phyloP scores from a whole-genome alignment of 2,888 invertebrate species.

The Ennomos erosarius region DNA sequence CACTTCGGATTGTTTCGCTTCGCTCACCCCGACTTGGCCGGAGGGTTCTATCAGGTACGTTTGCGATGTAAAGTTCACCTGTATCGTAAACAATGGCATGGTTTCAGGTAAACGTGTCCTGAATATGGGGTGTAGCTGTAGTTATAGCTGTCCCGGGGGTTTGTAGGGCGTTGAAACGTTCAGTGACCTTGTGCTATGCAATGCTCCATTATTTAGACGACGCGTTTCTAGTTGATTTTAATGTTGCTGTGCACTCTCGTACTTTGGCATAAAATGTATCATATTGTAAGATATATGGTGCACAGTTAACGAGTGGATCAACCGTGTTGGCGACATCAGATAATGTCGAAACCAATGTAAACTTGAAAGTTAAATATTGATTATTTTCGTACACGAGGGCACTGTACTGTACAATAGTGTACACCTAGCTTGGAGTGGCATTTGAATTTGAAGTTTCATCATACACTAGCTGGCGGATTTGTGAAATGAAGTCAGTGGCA shows the following conservation, averaged over 20 bases:
- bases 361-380: slow-evolving; percentile 46
- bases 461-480: slow-evolving; percentile 2
- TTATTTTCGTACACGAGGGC: slow-evolving; percentile 34
- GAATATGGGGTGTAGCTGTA: slow-evolving; percentile 35
- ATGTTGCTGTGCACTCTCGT: background rate
- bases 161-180: slow-evolving; percentile 54
- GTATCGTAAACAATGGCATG: slow-evolving; percentile 61
- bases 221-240: background rate
- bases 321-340: slow-evolving; percentile 36
- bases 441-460: slow-evolving; percentile 23
- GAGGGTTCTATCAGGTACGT: slow-evolving; percentile 60
- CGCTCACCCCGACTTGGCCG: slow-evolving; percentile 41
- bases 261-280: slow-evolving; percentile 2
- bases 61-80: slow-evolving; percentile 57
- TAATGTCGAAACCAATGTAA: slow-evolving; percentile 39
- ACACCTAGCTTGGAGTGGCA: slow-evolving; percentile 34
- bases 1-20: slow-evolving; percentile 58
- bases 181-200: slow-evolving; percentile 55
- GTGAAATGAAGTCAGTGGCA: slow-evolving; percentile 6
- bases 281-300: slow-evolving; percentile 22
- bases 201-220: slow-evolving; percentile 12
- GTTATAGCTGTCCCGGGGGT: slow-evolving; percentile 46
- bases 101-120: slow-evolving; percentile 51
- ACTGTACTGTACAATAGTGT: slow-evolving; percentile 15
- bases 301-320: slow-evolving; percentile 33